Evolutionary conservation across 2,797 vertebrate species (phyloP), one percentile per base, ranked within the genome.

Genomic region (Esox lucius): DNA sequence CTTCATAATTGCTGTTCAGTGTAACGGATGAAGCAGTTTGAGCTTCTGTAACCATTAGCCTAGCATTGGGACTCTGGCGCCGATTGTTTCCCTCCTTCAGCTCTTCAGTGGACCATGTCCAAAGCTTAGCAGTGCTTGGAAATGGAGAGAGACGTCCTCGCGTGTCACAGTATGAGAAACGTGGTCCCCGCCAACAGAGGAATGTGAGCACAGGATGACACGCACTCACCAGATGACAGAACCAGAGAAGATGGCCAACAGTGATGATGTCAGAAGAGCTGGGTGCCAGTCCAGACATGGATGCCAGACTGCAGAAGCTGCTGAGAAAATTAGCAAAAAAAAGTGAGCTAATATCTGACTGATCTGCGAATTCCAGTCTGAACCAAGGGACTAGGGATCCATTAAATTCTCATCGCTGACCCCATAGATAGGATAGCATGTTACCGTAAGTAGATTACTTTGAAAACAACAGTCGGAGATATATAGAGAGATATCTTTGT

Each of bases 141-240:
- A 77, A 35, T 81, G 80, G 80, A 75, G 83, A 75, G 78, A 72
- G 85, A 83, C 78, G 87, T 71, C n/a, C 16, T 53, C 28, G 85
- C 82, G 83, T 74, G 78, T 68, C 79, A 0, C 86, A 85, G 86
- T 73, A 81, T 87, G 88, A 90, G 86, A 88, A 83, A 67, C 19
- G 65, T 39, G 76, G 7, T 48, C 28, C 4, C 77, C 88, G 87
- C 88, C 88, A 89, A 83, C 51, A 64, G 80, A 83, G 75, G 76
- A 80, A 81, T 77, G 82, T 64, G 16, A 82, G 83, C 84, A 85
- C 85, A 87, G 81, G 76, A 84, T 80, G 87, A 88, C 88, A 89
- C 87, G 78, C 87, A 92, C 89, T 87, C 86, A 91, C 82, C 89
- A 88, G 88, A 90, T 90, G 91, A 91, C 87, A 80, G 82, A 71